Evolutionary conservation across 2,797 vertebrate species (phyloP).

Genomic region (Cyprinella venusta): DNA sequence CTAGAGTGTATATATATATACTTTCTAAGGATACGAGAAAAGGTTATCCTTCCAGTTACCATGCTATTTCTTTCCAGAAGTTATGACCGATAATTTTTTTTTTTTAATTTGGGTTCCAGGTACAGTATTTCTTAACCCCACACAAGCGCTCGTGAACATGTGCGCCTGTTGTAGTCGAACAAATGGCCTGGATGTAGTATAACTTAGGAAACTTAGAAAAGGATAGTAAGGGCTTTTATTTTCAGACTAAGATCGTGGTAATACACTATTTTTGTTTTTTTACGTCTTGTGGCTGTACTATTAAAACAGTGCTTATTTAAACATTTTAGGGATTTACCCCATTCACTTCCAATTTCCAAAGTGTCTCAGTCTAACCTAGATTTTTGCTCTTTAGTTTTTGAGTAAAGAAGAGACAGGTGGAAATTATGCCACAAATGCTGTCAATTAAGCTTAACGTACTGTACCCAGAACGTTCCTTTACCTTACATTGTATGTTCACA

Average conservation of each 20-base stretch:
- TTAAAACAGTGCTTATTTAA: not conserved
- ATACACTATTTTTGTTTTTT: no score
- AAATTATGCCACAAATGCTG: not conserved
- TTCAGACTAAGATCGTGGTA: not conserved
- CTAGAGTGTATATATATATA: no score
- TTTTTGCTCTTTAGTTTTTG: not conserved
- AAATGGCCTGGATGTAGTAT: not conserved
- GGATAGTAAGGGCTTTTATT: not conserved
- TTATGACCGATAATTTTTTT: not conserved
- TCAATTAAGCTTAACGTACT: not conserved
- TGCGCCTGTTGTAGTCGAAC: not conserved
- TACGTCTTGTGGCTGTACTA: not conserved
- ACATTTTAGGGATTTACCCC: not conserved
- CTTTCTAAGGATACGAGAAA: not conserved
- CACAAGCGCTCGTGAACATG: not conserved
- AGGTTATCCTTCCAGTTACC: not conserved
- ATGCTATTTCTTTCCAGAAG: not conserved
- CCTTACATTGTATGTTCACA: conserved; percentile 13
- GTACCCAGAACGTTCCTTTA: not conserved
- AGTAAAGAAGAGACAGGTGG: not conserved
- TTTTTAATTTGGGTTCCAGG: not conserved
- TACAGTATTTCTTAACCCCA: not conserved
- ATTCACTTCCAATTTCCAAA: not conserved
- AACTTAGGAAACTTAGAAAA: not conserved
- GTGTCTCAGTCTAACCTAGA: not conserved